Evolutionary conservation across 53 echinoderm and acorn worm genomes (phyloP).

Genomic region (Stichopus horrens): DNA sequence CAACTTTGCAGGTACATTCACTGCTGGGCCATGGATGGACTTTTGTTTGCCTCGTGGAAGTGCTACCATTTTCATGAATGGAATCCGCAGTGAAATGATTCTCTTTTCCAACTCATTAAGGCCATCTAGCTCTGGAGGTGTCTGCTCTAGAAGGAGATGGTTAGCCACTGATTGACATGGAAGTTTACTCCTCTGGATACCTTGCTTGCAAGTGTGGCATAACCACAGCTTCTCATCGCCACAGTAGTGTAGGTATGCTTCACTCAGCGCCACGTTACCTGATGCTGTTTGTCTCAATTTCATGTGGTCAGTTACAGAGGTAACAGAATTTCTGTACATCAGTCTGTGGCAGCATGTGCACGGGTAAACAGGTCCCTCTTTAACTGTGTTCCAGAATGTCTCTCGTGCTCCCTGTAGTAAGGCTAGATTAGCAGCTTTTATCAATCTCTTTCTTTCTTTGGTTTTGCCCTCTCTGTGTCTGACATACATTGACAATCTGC

Average conservation of each 20-base stretch:
- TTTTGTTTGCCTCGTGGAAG: slow-evolving; percentile 42
- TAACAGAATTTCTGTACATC: slow-evolving; percentile 43
- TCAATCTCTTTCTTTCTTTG: background rate
- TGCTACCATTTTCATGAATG: slow-evolving; percentile 53
- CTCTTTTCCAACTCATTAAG: slow-evolving; percentile 32
- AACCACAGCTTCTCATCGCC: slow-evolving; percentile 25
- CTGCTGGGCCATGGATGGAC: slow-evolving; percentile 43
- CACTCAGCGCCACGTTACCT: background rate
- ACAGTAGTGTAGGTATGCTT: background rate
- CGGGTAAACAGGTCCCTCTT: slow-evolving; percentile 22
- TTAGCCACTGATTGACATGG: slow-evolving; percentile 38
- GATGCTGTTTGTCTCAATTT: background rate
- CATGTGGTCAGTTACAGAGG: background rate
- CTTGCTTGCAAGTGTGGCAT: slow-evolving; percentile 34
- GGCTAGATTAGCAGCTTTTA: slow-evolving; percentile 16
- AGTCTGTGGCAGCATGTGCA: slow-evolving; percentile 50
- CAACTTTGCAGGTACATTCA: slow-evolving; percentile 44
- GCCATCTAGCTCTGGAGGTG: slow-evolving; percentile 30
- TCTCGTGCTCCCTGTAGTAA: background rate
- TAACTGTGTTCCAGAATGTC: slow-evolving; percentile 5
- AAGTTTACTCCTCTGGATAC: slow-evolving; percentile 1
- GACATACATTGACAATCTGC: no score
- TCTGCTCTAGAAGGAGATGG: slow-evolving; percentile 15
- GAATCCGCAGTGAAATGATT: slow-evolving; percentile 40
- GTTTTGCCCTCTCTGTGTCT: no score